phyloP scores from a whole-genome alignment of 2,888 invertebrate species.

The Boloria selene region DNA sequence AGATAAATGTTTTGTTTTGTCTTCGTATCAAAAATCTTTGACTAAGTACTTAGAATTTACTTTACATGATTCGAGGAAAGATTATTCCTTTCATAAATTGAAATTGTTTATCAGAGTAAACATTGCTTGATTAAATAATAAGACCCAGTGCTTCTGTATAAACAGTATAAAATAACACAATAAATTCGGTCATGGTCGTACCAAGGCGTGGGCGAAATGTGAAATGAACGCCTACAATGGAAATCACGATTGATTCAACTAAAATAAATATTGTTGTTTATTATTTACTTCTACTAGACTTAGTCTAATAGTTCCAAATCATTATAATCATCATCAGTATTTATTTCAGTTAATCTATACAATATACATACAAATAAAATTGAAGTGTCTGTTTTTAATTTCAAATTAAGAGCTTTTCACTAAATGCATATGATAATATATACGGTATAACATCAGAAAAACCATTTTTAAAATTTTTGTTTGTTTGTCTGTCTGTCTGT shows the following conservation, averaged over 20 bases:
- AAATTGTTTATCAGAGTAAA: constrained; percentile 2
- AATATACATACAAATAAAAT: no score
- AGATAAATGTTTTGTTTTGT: no score
- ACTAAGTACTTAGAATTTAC: no score
- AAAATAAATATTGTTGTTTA: neutral
- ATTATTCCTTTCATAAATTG: neutral
- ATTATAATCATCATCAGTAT: neutral
- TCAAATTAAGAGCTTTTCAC: no score
- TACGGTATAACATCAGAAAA: no score
- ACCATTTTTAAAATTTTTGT: no score
- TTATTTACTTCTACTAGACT: neutral
- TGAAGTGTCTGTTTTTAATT: no score
- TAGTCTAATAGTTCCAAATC: neutral
- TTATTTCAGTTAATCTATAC: no score
- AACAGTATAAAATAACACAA: constrained; percentile 17
- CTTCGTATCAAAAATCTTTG: no score
- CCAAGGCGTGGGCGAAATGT: constrained; percentile 8
- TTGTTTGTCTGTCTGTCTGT: no score
- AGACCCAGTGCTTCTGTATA: constrained; percentile 6
- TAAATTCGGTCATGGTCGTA: constrained; percentile 13
- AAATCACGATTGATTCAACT: constrained; percentile 2
- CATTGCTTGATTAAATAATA: constrained; percentile 11
- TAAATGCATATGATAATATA: no score
- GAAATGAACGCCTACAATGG: constrained; percentile 1
- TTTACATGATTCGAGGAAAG: no score